These are phyloP conservation scores for Gouania willdenowi DNA, from an alignment of 2,797 vertebrate genomes.

Conservation along the genomic window DNA sequence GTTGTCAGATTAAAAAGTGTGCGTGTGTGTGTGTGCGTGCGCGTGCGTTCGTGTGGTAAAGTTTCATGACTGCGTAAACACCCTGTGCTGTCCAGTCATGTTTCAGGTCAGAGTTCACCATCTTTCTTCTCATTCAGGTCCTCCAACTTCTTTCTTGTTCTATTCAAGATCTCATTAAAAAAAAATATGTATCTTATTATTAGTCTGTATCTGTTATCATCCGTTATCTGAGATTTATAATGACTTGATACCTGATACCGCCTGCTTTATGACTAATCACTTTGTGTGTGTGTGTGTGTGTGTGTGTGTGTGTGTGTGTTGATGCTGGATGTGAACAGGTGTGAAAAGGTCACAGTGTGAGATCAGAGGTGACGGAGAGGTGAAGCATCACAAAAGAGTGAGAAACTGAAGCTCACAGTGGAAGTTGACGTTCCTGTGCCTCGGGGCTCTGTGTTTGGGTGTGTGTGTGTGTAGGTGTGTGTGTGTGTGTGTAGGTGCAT, in stretches of 20 bases:
- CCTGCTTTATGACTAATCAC: conserved; percentile 2
- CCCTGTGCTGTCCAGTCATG: too few species aligned
- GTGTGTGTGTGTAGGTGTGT: conserved; percentile 10
- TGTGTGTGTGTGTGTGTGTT: too few species aligned
- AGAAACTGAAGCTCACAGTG: conserved; percentile 51
- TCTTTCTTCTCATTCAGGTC: too few species aligned
- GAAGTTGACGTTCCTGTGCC: conserved; percentile 73
- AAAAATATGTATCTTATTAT: too few species aligned
- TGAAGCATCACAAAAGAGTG: conserved; percentile 55
- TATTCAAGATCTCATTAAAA: too few species aligned
- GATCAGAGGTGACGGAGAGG: conserved; percentile 49
- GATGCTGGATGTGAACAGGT: conserved; percentile 33
- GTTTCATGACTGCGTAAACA: too few species aligned
- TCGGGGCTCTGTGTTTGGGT: conserved; percentile 34
- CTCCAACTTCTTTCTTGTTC: too few species aligned
- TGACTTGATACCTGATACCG: not conserved
- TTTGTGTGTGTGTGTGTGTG: not conserved
- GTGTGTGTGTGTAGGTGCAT: conserved; percentile 12
- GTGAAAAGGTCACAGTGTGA: conserved; percentile 51
- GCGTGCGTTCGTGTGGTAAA: too few species aligned
- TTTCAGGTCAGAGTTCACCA: too few species aligned
- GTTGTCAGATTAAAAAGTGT: too few species aligned
- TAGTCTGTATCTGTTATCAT: too few species aligned
- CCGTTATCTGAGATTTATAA: not conserved
- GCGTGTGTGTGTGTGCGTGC: too few species aligned